These are phyloP conservation scores for Lophura nycthemera DNA, from an alignment of 2,113 vertebrate genomes.

Conservation along the genomic window DNA sequence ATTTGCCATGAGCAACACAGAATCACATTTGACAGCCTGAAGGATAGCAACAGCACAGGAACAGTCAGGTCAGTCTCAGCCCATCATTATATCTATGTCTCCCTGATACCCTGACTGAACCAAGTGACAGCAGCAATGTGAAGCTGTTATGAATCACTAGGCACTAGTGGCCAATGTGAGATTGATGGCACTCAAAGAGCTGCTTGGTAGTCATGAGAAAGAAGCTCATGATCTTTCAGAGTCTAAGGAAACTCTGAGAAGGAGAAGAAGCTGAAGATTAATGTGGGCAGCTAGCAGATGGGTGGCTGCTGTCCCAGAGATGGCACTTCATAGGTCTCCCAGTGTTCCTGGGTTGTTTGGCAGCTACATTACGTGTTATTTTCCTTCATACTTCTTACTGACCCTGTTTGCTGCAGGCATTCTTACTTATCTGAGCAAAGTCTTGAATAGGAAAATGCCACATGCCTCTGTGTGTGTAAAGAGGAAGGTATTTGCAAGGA, in stretches of 20 bases:
- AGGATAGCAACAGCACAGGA: not conserved
- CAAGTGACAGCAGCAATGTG: fast-evolving
- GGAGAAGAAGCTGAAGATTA: not conserved
- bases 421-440: constrained; percentile 41
- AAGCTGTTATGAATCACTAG: not conserved
- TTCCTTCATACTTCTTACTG: not conserved
- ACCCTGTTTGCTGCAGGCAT: not conserved
- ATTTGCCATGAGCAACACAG: not conserved
- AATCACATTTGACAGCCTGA: not conserved
- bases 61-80: not conserved
- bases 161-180: not conserved
- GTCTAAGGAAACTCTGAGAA: not conserved
- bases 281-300: not conserved
- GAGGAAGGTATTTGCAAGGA: constrained; percentile 47
- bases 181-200: not conserved
- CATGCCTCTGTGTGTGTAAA: not conserved
- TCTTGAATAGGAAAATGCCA: constrained; percentile 1
- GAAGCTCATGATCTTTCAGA: not conserved
- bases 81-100: not conserved
- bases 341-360: not conserved
- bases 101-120: not conserved
- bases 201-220: not conserved
- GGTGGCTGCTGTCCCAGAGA: not conserved
- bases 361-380: not conserved
- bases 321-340: not conserved